phyloP scores from a whole-genome alignment of 2,113 vertebrate species.

The Neotoma lepida region DNA sequence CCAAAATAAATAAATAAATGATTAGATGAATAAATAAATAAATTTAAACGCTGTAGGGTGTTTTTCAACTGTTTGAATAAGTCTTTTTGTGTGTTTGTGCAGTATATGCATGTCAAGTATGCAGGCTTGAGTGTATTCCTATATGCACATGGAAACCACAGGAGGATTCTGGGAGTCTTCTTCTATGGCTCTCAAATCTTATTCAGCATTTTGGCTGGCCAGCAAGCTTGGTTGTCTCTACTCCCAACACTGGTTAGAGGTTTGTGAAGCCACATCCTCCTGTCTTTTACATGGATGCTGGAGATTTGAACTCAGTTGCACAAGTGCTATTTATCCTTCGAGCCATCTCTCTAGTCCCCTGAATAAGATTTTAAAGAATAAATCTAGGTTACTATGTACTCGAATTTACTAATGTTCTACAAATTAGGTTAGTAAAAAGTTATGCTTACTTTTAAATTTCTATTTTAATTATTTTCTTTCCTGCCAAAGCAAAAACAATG shows the following conservation, averaged over 20 bases:
- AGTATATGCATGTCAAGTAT: not conserved
- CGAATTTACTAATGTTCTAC: slow-evolving; percentile 37
- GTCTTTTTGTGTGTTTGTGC: not conserved
- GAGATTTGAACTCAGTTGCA: not conserved
- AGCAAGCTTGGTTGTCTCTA: not conserved
- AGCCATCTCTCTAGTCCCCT: not conserved
- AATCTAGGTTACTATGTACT: slow-evolving; percentile 3
- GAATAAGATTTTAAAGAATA: slow-evolving; percentile 32
- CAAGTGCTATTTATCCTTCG: not conserved
- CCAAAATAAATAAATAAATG: too few relatives aligned
- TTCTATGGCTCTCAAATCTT: not conserved
- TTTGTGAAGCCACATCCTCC: not conserved
- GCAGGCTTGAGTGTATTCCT: too few relatives aligned
- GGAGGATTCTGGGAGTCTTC: not conserved
- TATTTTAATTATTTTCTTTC: slow-evolving; percentile 28
- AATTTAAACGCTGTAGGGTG: not conserved
- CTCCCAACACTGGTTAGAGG: not conserved
- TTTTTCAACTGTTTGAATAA: slow-evolving; percentile 16
- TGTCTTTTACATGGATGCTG: not conserved
- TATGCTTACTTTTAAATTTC: slow-evolving; percentile 41
- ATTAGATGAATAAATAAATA: too few relatives aligned
- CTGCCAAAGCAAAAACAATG: not conserved
- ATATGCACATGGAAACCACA: not conserved
- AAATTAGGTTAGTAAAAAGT: not conserved
- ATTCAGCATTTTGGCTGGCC: not conserved